Evolutionary conservation across 2,797 vertebrate genomes (phyloP), one percentile per base, ranked within the genome.

Genomic region (Varecia variegata): DNA sequence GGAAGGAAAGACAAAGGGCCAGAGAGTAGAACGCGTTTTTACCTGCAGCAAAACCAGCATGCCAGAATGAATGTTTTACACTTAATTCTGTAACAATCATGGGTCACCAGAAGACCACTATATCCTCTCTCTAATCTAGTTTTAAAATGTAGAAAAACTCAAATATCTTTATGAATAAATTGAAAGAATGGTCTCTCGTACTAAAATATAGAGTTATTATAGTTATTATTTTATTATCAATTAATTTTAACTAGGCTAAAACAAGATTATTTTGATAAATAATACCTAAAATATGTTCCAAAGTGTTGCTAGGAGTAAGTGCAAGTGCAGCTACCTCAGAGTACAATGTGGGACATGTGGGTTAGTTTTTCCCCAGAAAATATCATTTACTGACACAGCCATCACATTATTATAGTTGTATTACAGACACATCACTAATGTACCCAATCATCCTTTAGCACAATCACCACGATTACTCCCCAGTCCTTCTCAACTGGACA

Each of bases 231-330:
- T 81, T 60, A 50, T 3, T 30, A 81, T 79, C 54, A n/a, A 23
- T 50, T 94, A 67, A 52, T 71, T 92, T 92, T 90, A 96, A 67
- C 70, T 79, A 71, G 52, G 62, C 25, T 71, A 92, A 81, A 38
- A 27, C 15, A 67, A 73, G 58, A 77, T 43, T 7, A 50, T 65
- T 65, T 62, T 88, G 14, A 92, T 58, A 93, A 92, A 58, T 17
- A 82, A 87, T 40, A 93, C 12, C 43, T 81, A 40, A 87, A 87
- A 47, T 43, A 27, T 76, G 68, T 79, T 68, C 13, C 40, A 71
- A 23, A 91, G 2, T 45, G 7, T 43, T n/a, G 4, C 17, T 62
- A 40, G 18, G 21, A 76, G 17, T 38, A 94, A 95, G 12, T 50
- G 62, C 35, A 58, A 62, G 43, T 23, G 65, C 40, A 77, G 58